Evolutionary conservation across 2,888 invertebrate species (phyloP).

Genomic region (Hyposoter dolosus): DNA sequence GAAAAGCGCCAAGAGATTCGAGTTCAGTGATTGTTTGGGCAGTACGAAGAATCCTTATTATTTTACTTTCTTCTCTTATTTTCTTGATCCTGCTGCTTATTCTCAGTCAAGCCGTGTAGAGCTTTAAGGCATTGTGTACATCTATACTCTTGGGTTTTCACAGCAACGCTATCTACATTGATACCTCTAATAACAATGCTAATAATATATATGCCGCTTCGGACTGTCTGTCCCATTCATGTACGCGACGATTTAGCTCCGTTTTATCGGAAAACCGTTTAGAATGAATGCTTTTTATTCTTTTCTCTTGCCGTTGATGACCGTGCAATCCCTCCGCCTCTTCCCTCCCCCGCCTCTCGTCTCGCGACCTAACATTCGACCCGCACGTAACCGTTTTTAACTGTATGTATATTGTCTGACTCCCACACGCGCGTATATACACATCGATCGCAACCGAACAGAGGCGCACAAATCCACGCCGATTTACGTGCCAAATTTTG

Average conservation of each 20-base stretch:
- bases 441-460: not conserved
- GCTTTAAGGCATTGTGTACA: not conserved
- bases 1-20: conserved; percentile 19
- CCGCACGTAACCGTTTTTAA: conserved; percentile 70
- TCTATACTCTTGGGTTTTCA: not conserved
- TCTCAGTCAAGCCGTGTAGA: not conserved
- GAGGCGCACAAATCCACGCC: conserved; percentile 1
- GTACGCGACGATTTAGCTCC: conserved; percentile 58
- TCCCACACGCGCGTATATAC: not conserved
- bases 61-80: conserved; percentile 8
- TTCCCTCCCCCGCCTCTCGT: conserved; percentile 57
- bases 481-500: conserved; percentile 23
- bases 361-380: conserved; percentile 69
- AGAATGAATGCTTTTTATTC: conserved; percentile 67
- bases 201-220: conserved; percentile 24
- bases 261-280: conserved; percentile 76
- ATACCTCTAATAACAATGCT: not conserved
- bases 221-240: conserved; percentile 52
- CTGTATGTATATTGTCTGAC: conserved; percentile 17
- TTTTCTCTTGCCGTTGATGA: conserved; percentile 69
- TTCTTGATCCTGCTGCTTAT: not conserved
- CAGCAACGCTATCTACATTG: not conserved
- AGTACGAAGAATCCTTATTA: conserved; percentile 2
- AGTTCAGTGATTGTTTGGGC: not conserved
- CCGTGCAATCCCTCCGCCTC: conserved; percentile 60